phyloP scores from a whole-genome alignment of 1,140 invertebrate genomes.

The Bombus pyrosoma region DNA sequence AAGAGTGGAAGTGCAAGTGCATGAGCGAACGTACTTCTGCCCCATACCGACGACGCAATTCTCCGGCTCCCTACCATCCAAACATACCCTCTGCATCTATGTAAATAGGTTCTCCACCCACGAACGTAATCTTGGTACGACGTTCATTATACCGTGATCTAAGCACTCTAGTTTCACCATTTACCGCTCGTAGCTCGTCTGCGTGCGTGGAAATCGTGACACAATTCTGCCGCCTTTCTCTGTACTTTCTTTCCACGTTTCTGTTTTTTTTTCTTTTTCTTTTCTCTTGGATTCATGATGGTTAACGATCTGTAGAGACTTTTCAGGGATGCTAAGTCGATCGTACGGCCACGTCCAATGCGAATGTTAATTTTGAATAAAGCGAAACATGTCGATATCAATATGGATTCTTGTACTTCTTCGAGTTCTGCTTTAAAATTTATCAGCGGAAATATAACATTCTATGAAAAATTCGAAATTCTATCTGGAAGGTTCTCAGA shows the following conservation, averaged over 20 bases:
- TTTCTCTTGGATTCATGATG: neutral
- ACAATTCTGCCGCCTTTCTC: neutral
- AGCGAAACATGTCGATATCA: too few relatives aligned
- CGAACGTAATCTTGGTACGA: slow-evolving; percentile 54
- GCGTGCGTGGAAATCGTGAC: neutral
- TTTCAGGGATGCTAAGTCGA: neutral
- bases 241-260: neutral
- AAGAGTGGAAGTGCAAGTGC: slow-evolving; percentile 26
- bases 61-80: slow-evolving; percentile 52
- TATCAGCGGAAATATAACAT: neutral
- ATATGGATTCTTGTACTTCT: too few relatives aligned
- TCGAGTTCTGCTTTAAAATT: neutral
- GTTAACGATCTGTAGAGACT: neutral
- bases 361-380: too few relatives aligned
- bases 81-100: slow-evolving; percentile 49
- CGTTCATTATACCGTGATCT: slow-evolving; percentile 49
- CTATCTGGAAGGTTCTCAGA: too few relatives aligned
- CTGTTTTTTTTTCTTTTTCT: neutral
- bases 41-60: slow-evolving; percentile 40
- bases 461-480: neutral
- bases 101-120: slow-evolving; percentile 54
- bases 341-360: too few relatives aligned
- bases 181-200: neutral
- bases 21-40: slow-evolving; percentile 49
- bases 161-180: slow-evolving; percentile 40